These are phyloP conservation scores for Villa cingulata DNA, from an alignment of 2,888 invertebrate genomes.

Conservation along the genomic window DNA sequence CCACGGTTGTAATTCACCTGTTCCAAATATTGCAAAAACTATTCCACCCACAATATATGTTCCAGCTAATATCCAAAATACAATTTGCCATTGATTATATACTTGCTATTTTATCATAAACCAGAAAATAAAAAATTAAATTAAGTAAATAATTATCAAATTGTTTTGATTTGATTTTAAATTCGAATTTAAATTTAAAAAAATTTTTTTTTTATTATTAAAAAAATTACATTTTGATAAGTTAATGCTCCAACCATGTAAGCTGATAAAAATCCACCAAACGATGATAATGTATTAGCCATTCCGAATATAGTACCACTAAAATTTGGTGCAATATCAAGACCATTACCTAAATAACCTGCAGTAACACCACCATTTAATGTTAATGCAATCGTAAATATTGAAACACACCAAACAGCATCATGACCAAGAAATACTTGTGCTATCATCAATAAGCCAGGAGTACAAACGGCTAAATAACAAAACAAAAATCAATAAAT, in stretches of 20 bases:
- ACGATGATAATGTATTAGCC: conserved; percentile 73
- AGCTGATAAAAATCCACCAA: conserved; percentile 70
- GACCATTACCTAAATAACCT: conserved; percentile 71
- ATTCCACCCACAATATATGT: conserved; percentile 54
- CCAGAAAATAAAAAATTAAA: background rate
- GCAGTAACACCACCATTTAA: conserved; percentile 77
- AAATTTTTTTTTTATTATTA: background rate
- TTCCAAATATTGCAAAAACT: conserved; percentile 45
- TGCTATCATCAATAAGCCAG: conserved; percentile 58
- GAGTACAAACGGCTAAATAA: conserved; percentile 43
- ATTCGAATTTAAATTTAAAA: background rate
- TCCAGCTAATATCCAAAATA: conserved; percentile 64
- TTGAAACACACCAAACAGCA: conserved; percentile 55
- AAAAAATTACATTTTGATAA: conserved; percentile 51
- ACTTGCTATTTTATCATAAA: conserved; percentile 43
- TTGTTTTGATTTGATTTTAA: background rate
- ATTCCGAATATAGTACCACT: conserved; percentile 78
- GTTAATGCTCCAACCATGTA: conserved; percentile 69
- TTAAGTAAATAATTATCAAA: conserved; percentile 7
- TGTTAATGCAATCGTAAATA: conserved; percentile 67
- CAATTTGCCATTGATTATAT: conserved; percentile 63
- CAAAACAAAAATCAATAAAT: background rate
- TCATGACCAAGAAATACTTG: conserved; percentile 60
- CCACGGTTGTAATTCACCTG: conserved; percentile 47
- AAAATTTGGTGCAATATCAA: conserved; percentile 81